Conservation (phyloP, 1,140 invertebrate genomes). For the Hylaeus anthracinus region DNA sequence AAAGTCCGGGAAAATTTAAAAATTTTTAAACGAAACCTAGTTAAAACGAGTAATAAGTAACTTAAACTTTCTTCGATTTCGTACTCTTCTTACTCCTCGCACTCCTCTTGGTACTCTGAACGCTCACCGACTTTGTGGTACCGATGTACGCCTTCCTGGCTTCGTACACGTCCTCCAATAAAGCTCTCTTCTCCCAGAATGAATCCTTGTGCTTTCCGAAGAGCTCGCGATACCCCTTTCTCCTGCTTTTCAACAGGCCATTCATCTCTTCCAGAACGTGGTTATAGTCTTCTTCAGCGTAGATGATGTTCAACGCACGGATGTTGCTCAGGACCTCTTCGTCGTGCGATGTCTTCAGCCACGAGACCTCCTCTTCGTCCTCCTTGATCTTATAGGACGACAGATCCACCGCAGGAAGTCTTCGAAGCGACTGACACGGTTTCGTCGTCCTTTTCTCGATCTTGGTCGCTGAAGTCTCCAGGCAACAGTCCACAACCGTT, state of each 20-base stretch:
- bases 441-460: slow-evolving; percentile 40
- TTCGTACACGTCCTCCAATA: slow-evolving; percentile 35
- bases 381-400: slow-evolving; percentile 41
- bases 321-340: slow-evolving; percentile 49
- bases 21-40: no score
- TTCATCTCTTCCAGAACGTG: slow-evolving; percentile 35
- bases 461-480: background rate
- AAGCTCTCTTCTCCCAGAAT: slow-evolving; percentile 10
- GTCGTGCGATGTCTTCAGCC: slow-evolving; percentile 45
- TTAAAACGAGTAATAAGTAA: background rate
- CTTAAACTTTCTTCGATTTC: slow-evolving; percentile 7
- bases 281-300: slow-evolving; percentile 34
- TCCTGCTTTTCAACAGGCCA: slow-evolving; percentile 12
- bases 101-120: background rate
- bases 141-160: slow-evolving; percentile 27
- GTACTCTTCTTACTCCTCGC: background rate
- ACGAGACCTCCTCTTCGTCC: slow-evolving; percentile 24
- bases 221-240: slow-evolving; percentile 3
- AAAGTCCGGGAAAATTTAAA: no score
- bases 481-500: background rate
- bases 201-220: slow-evolving; percentile 12
- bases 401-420: slow-evolving; percentile 50
- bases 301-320: slow-evolving; percentile 18
- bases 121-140: background rate
- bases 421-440: background rate